A percentile compares a stretch with the other conserved stretches of the same genome.
phyloP scores from a whole-genome alignment of 1,140 invertebrate species.

The Stegodyphus mimosarum region DNA sequence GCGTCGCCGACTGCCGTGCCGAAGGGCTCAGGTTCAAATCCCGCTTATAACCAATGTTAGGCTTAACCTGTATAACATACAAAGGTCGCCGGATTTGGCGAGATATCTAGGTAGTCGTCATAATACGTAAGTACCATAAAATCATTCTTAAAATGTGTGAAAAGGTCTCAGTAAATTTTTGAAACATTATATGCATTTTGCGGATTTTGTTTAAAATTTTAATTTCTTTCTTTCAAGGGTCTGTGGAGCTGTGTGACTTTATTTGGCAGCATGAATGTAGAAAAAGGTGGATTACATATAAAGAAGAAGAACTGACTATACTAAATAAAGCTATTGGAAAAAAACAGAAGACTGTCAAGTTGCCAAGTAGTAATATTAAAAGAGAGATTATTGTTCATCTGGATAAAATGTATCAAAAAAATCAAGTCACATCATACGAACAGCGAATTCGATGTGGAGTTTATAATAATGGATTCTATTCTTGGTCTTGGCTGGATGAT shows the following conservation, averaged over 20 bases:
- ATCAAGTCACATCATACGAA: conserved; percentile 20
- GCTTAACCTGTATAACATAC: too few species aligned
- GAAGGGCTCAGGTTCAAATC: too few species aligned
- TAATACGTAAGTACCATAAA: too few species aligned
- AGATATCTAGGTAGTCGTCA: too few species aligned
- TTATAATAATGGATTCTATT: conserved; percentile 8
- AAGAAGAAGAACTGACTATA: neutral
- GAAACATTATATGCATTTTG: too few species aligned
- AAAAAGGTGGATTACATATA: conserved; percentile 22
- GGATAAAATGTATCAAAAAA: conserved; percentile 34
- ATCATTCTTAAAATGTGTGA: too few species aligned
- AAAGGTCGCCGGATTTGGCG: too few species aligned
- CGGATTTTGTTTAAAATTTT: too few species aligned
- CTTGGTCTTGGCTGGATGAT: conserved; percentile 47
- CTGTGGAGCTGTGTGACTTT: conserved; percentile 11
- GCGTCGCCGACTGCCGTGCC: too few species aligned
- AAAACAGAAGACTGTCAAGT: neutral
- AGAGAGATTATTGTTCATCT: conserved; percentile 23
- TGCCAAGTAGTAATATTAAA: conserved; percentile 5
- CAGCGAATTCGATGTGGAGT: conserved; percentile 30
- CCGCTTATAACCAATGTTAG: too few species aligned
- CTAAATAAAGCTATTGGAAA: conserved; percentile 31
- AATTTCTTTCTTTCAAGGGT: too few species aligned
- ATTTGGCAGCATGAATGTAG: conserved; percentile 35
- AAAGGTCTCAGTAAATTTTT: too few species aligned